phyloP scores from a whole-genome alignment of 2,113 vertebrate species.

The Helogale parvula region DNA sequence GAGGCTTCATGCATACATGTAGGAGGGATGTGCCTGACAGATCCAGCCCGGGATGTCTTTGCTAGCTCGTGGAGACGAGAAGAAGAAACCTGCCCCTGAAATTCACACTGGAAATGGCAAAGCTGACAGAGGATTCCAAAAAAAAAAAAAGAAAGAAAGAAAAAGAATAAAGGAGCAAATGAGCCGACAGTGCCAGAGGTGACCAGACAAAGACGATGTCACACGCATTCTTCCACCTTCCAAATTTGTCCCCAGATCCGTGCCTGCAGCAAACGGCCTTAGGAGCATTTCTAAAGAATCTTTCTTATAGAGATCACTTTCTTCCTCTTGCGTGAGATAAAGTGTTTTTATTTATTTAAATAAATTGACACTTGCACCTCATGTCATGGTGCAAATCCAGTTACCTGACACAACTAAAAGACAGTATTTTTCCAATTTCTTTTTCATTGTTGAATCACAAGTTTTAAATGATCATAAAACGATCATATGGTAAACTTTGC shows the following conservation, averaged over 20 bases:
- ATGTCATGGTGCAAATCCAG: neutral
- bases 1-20: fast-evolving
- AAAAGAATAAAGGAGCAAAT: neutral
- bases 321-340: neutral
- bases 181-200: too few relatives aligned
- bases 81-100: neutral
- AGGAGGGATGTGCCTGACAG: neutral
- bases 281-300: neutral
- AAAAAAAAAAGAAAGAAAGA: too few relatives aligned
- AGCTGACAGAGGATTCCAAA: neutral
- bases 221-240: neutral
- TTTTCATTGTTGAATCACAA: neutral
- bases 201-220: neutral
- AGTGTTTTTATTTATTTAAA: neutral
- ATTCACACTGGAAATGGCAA: neutral
- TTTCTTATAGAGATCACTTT: neutral
- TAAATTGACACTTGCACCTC: neutral
- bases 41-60: neutral
- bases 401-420: neutral
- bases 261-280: neutral
- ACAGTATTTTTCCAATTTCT: neutral
- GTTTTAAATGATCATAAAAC: neutral
- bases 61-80: neutral
- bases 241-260: neutral
- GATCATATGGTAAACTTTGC: neutral